Base-by-base conservation (phyloP, 2,797 vertebrate species). In the Xiphophorus birchmanni region DNA sequence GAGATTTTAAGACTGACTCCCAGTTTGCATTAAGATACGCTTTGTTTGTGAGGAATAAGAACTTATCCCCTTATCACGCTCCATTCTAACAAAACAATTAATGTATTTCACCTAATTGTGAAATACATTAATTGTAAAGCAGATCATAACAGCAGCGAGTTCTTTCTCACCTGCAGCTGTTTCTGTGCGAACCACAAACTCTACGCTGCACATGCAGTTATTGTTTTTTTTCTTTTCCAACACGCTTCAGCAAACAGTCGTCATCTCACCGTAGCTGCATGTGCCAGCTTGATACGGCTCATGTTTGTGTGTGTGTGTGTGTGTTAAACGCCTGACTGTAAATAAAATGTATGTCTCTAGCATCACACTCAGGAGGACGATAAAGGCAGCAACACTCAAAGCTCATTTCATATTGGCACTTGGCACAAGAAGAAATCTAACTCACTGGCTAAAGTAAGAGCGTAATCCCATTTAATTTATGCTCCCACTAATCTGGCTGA, bases 371-470 rank as follows among this genome's bases (percentile, higher is more conserved):
- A 94, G 93, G 96, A 96, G 92, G 96, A 96, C 84, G 89, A 83
- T 95, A 96, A 95, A 95, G 86, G 93, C 95, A 95, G 90, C 91
- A 95, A 96, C 91, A 93, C 81, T 91, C 96, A 96, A 89, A 95
- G 92, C 91, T 96, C 95, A 84, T 96, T 96, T 96, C 94, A 95
- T 87, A 93, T 93, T 91, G 95, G 95, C 91, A 90, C 96, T 94
- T 96, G 96, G 96, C 94, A 95, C 94, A 96, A 95, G 96, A 96
- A 95, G 96, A 96, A 96, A 94, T 90, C 95, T 83, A 94, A 91
- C 93, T 89, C 90, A 84, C 74, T 96, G 91, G 87, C 89, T 89
- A 96, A 96, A 96, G 96, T 96, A 96, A 96, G 96, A 95, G 58
- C 93, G 90, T 87, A 91, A 91, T 87, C 85, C 79, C 79, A 26